Evolutionary conservation across 2,113 vertebrate species (phyloP), one percentile per base, ranked within the genome.

Genomic region (Odobenus rosmarus): DNA sequence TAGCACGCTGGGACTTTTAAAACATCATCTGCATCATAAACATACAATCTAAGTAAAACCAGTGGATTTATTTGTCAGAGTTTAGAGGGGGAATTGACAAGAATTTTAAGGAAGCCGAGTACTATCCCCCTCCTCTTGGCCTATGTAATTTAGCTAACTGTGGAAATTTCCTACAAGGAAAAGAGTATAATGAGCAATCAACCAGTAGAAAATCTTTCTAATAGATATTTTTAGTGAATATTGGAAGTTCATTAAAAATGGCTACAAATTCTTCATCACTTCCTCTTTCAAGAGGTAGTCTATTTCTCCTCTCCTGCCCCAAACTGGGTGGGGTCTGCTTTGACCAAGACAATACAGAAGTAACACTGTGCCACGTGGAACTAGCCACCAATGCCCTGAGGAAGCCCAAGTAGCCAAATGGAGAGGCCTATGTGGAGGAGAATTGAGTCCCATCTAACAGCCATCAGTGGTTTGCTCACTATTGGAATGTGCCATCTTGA

Each of bases 71-170:
- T 53, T 79, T 71, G 10, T 51, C n/a, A 87, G 57, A 42, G 21
- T 88, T 79, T 67, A n/a, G 64, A 77, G 19, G 19, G 23, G 26
- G 26, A 90, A 61, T 23, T 36, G 36, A 77, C 12, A 6, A 49
- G 53, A 88, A 89, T 42, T 93, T 83, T 64, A 89, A 91, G 69
- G 55, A 93, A 31, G 49, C 46, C 82, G 72, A 89, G 88, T 31
- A 69, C 33, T 64, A 76, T 39, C 15, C 21, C 12, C 90, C 3
- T 53, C 10, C 42, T 95, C 49, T 36, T 28, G 59, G 11, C 13
- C 53, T 49, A 8, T 59, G 31, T 64, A 55, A 96, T 96, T 85
- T 82, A 51, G 7, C 49, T 64, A 74, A 91, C 39, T 31, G 12
- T 69, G 53, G 72, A 80, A 64, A 36, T 49, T 67, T 82, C 85